Base-by-base conservation (phyloP, 2,113 vertebrate genomes). In the Fregata magnificens region DNA sequence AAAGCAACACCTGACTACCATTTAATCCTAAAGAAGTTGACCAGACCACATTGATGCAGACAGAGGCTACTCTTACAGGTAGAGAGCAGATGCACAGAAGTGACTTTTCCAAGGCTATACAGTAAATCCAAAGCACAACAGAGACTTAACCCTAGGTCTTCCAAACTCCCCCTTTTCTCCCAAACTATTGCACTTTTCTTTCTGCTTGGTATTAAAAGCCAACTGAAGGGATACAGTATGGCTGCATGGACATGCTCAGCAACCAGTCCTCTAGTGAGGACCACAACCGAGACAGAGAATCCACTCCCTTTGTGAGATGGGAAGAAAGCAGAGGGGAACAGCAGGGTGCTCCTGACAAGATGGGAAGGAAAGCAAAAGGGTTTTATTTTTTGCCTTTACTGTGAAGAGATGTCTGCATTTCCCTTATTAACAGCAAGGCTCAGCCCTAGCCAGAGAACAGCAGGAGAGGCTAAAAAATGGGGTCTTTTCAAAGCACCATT, bases 361-460 rank as follows among this genome's bases (percentile, higher is more conserved):
- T n/a, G 69, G 88, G 65, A 91, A 92, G 52, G 56, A 74, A 93
- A 93, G 95, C 72, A 83, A 95, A 96, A 44, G n/a, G 71, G 55
- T 13, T 16, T 36, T 52, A 40, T 87, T 86, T 95, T 95, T 90
- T 94, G 76, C 71, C 80, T 95, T 89, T 67, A 36, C 90, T 91
- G 47, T 81, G 83, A 95, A 94, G 85, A 77, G 45, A 92, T 82
- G 88, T 61, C 92, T 97, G 56, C 52, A 49, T 88, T 94, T 91
- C 88, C 78, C 72, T 95, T 91, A 93, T 84, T 96, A 97, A 90
- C 45, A 79, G 90, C 32, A 84, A 91, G 36, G 88, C 72, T 95
- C 93, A 94, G 76, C 71, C 74, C 58, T 93, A 96, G 62, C 82
- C 76, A 74, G 50, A 82, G 80, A 96, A 95, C 95, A 97, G 96